Base-by-base conservation (phyloP, 2,113 vertebrate genomes). In the Oreotrochilus melanogaster region DNA sequence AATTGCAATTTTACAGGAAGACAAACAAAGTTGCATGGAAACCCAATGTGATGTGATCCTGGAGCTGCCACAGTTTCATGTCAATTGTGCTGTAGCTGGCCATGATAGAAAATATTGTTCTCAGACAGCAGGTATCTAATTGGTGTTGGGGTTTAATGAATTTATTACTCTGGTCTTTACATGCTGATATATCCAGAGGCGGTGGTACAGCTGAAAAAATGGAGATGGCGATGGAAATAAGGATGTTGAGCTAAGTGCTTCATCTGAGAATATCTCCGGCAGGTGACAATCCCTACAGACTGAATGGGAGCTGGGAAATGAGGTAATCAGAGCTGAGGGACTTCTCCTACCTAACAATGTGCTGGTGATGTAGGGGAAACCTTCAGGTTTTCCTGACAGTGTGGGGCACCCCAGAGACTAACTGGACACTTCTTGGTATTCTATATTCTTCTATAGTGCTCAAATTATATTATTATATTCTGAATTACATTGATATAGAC, bases 331-430 rank as follows among this genome's bases (percentile, higher is more conserved):
- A 71, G 22, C 58, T 35, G 43, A 78, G 62, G 31, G 14, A 42
- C 1, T 1, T 85, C 69, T 1, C 1, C 16, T 71, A 47, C 47
- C 53, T 75, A 60, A 47, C 17, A 58, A 18, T 0, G 0, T 45
- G 28, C 37, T 28, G 33, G 28, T 58, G 21, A 24, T 43, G 78
- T 57, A 66, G 13, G 43, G 24, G 23, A 93, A 71, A 48, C 11
- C 24, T 71, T 18, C 4, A 56, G 30, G 11, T 18, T 70, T 79
- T 87, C 13, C 53, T 76, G 43, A 30, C 22, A 24, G 15, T 48
- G 14, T 25, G n/a, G 15, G 11, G 35, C 21, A 61, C 6, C 8
- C 14, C 35, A 51, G 28, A 76, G 45, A 70, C 47, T 47, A 83
- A 61, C 5, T 56, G 39, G 23, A 67, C 30, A 18, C 9, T 80